These are phyloP conservation scores for Pollimyrus isidori DNA, from an alignment of 2,113 vertebrate genomes.

Conservation along the genomic window DNA sequence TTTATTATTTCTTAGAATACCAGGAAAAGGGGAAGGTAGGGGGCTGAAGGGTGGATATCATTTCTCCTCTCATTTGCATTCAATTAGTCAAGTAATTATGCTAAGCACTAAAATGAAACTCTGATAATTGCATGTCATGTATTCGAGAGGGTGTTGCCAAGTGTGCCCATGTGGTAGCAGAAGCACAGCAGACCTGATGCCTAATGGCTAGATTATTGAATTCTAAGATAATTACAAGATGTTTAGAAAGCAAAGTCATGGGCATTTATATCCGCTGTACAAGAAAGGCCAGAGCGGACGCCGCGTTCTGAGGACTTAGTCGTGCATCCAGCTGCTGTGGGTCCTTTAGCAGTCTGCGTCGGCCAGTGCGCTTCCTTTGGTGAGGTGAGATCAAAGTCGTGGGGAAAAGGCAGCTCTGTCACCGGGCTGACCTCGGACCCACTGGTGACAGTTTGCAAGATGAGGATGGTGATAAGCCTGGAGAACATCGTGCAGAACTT, in stretches of 20 bases:
- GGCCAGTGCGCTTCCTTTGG: neutral
- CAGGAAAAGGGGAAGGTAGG: neutral
- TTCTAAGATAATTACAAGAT: constrained; percentile 1
- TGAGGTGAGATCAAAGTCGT: neutral
- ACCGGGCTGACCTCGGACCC: neutral
- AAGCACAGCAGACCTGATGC: neutral
- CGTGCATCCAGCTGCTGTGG: neutral
- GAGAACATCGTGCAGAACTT: neutral
- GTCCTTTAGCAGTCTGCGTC: neutral
- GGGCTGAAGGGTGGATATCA: constrained; percentile 4
- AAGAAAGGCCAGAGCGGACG: neutral
- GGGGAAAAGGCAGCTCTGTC: neutral
- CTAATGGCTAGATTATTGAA: neutral
- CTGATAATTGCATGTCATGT: constrained; percentile 16
- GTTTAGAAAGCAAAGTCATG: neutral
- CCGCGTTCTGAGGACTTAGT: neutral
- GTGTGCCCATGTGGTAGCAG: neutral
- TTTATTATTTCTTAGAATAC: constrained; percentile 5
- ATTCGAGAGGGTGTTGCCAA: constrained; percentile 6
- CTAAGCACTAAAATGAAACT: constrained; percentile 12
- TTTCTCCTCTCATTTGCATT: constrained; percentile 14
- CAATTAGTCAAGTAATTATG: constrained; percentile 21
- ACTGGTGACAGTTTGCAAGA: neutral
- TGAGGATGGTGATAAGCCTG: neutral
- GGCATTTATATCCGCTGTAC: neutral